Percentiles rank a stretch among this genome's conserved stretches.
phyloP scores from a whole-genome alignment of 2,888 invertebrate genomes.

The Nudaria mundana region DNA sequence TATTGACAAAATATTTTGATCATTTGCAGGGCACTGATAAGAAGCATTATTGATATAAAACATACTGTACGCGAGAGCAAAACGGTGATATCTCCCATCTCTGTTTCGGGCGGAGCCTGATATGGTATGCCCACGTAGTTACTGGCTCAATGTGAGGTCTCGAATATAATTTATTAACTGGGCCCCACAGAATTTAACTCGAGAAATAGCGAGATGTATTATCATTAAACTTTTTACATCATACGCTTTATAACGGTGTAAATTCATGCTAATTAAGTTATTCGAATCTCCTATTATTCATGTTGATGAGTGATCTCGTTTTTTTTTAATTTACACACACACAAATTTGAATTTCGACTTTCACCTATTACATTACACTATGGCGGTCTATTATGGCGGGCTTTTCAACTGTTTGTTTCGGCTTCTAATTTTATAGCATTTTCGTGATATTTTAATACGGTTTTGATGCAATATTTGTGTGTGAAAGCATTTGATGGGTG shows the following conservation, averaged over 20 bases:
- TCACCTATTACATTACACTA: constrained; percentile 29
- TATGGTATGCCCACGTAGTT: constrained; percentile 62
- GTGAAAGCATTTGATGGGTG: constrained; percentile 26
- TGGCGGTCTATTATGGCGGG: constrained; percentile 35
- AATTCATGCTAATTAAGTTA: constrained; percentile 63
- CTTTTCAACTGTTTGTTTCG: constrained; percentile 46
- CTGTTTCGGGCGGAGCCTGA: constrained; percentile 63
- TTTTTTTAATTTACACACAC: constrained; percentile 35
- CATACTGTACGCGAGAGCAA: constrained; percentile 22
- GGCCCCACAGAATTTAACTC: constrained; percentile 68
- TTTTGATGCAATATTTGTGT: constrained; percentile 27
- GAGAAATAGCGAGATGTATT: constrained; percentile 59
- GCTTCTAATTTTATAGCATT: constrained; percentile 50
- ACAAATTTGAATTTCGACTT: constrained; percentile 29
- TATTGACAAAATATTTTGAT: too few relatives aligned
- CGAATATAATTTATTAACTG: constrained; percentile 68
- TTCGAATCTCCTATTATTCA: constrained; percentile 48
- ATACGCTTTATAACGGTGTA: constrained; percentile 46
- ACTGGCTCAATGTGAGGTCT: constrained; percentile 73
- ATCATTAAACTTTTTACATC: constrained; percentile 43
- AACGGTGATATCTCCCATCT: constrained; percentile 24
- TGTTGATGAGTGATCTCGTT: constrained; percentile 41
- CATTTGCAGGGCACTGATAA: constrained; percentile 29
- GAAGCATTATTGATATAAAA: constrained; percentile 21
- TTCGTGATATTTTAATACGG: constrained; percentile 48